Evolutionary conservation across 2,113 vertebrate genomes (phyloP).

Genomic region (Neolamprologus cancellatus): DNA sequence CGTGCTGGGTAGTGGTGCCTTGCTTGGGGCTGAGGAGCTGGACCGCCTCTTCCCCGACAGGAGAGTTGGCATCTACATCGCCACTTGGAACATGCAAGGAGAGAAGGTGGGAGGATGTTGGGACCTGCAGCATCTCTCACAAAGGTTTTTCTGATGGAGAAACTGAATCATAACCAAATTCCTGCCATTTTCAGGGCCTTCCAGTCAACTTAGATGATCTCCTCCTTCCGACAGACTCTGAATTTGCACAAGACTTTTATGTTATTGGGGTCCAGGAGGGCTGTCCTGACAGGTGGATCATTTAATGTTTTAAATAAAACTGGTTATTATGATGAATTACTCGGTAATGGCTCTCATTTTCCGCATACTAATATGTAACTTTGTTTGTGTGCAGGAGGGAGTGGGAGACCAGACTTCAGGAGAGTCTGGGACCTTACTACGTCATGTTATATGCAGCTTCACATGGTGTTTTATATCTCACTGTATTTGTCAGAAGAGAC

Average conservation of each 20-base stretch:
- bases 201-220: constrained; percentile 87
- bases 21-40: constrained; percentile 91
- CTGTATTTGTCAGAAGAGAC: constrained; percentile 86
- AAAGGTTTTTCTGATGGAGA: background rate
- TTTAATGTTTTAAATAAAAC: background rate
- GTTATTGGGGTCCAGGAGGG: constrained; percentile 93
- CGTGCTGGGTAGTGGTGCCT: constrained; percentile 83
- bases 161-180: background rate
- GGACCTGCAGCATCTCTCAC: background rate
- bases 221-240: constrained; percentile 85
- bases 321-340: background rate
- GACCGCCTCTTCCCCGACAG: constrained; percentile 89
- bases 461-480: constrained; percentile 88
- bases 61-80: constrained; percentile 81
- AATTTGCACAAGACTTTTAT: constrained; percentile 93
- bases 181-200: constrained; percentile 71
- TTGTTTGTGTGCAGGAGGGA: constrained; percentile 75
- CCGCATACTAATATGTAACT: background rate
- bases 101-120: constrained; percentile 74
- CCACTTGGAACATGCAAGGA: constrained; percentile 98
- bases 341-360: background rate
- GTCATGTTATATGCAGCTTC: constrained; percentile 85
- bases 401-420: constrained; percentile 93
- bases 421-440: constrained; percentile 88
- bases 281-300: constrained; percentile 86